Conservation (phyloP, 2,888 invertebrate genomes). For the Ganaspis brasiliensis region DNA sequence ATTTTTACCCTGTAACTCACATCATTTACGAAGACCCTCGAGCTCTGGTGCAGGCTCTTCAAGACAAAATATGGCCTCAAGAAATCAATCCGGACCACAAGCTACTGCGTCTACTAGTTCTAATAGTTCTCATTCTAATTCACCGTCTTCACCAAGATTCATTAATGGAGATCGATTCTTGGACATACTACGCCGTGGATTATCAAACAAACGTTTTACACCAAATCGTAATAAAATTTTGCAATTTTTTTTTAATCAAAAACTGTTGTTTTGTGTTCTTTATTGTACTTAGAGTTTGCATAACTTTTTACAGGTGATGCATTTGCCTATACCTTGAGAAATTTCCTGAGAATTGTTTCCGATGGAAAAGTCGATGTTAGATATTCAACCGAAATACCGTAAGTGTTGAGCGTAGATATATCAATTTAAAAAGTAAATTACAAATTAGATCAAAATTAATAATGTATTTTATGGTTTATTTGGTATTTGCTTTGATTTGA, state of each 20-base stretch:
- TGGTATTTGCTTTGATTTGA: no score
- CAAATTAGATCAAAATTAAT: no score
- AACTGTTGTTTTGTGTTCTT: slow-evolving; percentile 3
- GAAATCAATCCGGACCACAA: slow-evolving; percentile 66
- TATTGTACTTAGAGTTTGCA: neutral
- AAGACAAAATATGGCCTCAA: neutral
- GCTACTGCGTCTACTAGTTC: slow-evolving; percentile 62
- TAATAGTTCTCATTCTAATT: no score
- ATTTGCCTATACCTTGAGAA: slow-evolving; percentile 12
- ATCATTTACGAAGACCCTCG: slow-evolving; percentile 83
- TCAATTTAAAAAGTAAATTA: no score
- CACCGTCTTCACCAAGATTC: neutral
- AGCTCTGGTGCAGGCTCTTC: slow-evolving; percentile 42
- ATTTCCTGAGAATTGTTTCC: slow-evolving; percentile 14
- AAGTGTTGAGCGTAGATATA: no score
- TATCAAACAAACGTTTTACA: slow-evolving; percentile 5
- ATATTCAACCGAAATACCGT: slow-evolving; percentile 25
- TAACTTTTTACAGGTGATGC: neutral
- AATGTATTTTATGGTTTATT: no score
- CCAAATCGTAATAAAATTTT: slow-evolving; percentile 10
- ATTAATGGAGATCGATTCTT: slow-evolving; percentile 26
- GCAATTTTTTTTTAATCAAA: neutral
- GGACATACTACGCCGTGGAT: neutral
- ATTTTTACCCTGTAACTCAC: slow-evolving; percentile 88
- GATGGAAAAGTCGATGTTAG: slow-evolving; percentile 3